Evolutionary conservation across 2,888 invertebrate genomes (phyloP).

Genomic region (Caenorhabditis angaria): DNA sequence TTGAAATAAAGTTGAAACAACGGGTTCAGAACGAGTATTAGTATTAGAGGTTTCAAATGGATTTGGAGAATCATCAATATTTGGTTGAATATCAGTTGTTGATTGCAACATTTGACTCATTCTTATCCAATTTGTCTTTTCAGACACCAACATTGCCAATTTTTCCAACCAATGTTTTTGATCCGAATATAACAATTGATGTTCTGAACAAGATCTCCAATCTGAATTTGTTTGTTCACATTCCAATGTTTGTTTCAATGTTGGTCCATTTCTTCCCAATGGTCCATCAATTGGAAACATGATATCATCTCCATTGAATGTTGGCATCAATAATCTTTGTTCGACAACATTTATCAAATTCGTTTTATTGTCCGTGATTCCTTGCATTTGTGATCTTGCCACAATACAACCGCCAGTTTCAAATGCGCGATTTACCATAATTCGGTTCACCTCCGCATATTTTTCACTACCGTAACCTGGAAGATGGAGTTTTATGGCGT

Average conservation of each 20-base stretch:
- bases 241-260: constrained; percentile 51
- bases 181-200: constrained; percentile 50
- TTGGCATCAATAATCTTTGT: constrained; percentile 59
- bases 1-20: not conserved
- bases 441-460: constrained; percentile 61
- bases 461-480: constrained; percentile 57
- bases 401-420: constrained; percentile 61
- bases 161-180: constrained; percentile 54
- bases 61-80: constrained; percentile 10
- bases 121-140: constrained; percentile 39
- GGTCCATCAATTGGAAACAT: constrained; percentile 66
- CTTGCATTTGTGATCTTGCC: constrained; percentile 57
- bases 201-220: constrained; percentile 46
- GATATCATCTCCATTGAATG: constrained; percentile 62
- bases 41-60: constrained; percentile 12
- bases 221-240: constrained; percentile 43
- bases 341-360: constrained; percentile 52
- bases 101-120: constrained; percentile 32
- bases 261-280: constrained; percentile 55
- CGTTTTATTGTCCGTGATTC: constrained; percentile 54
- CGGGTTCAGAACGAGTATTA: not conserved
- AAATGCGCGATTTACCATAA: constrained; percentile 54
- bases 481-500: too few species aligned
- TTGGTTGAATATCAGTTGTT: not conserved
- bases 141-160: constrained; percentile 43